Conservation (phyloP, 2,113 vertebrate species). For the Anoplopoma fimbria region DNA sequence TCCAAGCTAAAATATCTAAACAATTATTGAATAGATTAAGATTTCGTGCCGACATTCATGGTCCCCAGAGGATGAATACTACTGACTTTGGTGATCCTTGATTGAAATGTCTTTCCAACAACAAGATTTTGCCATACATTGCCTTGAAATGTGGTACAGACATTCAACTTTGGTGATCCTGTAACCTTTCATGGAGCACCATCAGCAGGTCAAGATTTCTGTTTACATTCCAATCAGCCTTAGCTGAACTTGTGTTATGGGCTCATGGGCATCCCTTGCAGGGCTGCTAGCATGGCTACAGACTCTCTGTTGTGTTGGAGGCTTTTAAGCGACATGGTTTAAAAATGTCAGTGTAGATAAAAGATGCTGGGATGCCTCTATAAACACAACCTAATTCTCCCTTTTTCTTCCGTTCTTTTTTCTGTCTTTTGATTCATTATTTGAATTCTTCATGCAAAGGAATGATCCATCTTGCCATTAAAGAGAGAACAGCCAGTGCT, state of each 20-base stretch:
- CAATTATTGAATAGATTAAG: background rate
- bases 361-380: background rate
- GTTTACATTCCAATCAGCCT: background rate
- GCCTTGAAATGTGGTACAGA: background rate
- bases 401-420: background rate
- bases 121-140: background rate
- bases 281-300: background rate
- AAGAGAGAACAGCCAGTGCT: slow-evolving; percentile 26
- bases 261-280: background rate
- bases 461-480: slow-evolving; percentile 30
- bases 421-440: slow-evolving; percentile 15
- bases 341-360: background rate
- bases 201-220: background rate
- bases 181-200: background rate
- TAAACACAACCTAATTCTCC: background rate
- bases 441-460: background rate
- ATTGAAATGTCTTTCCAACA: background rate
- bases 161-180: background rate
- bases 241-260: too few relatives aligned
- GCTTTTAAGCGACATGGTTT: background rate
- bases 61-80: background rate
- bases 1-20: background rate
- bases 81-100: background rate
- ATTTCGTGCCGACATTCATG: background rate
- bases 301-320: background rate